phyloP scores from a whole-genome alignment of 2,797 vertebrate species.

The Yasuhikotakia modesta region DNA sequence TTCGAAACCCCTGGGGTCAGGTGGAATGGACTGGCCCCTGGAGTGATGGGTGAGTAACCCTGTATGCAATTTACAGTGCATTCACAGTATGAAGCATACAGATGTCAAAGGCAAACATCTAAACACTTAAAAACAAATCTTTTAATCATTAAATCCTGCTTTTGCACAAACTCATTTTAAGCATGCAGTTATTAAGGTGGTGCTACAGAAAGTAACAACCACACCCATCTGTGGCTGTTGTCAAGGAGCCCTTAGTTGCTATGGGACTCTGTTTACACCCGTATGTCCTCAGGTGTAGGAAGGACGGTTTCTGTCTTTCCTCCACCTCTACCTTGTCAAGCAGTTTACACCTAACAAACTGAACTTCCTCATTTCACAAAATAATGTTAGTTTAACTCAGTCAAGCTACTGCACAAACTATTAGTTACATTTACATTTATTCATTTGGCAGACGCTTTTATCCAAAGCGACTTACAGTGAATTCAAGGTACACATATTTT shows the following conservation, averaged over 20 bases:
- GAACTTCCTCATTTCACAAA: conserved; percentile 2
- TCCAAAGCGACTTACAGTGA: too few species aligned
- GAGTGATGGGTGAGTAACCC: conserved; percentile 79
- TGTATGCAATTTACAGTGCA: background rate
- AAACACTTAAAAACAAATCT: background rate
- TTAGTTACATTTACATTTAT: too few species aligned
- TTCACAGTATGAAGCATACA: too few species aligned
- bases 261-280: conserved; percentile 7
- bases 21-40: conserved; percentile 89
- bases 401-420: too few species aligned
- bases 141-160: too few species aligned
- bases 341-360: background rate
- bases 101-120: background rate
- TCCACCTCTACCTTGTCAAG: background rate
- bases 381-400: background rate
- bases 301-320: background rate
- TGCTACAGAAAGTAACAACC: background rate
- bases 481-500: too few species aligned
- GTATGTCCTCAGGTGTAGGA: conserved; percentile 7
- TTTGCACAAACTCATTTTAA: background rate
- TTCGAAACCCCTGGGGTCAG: conserved; percentile 89
- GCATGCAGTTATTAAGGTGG: background rate
- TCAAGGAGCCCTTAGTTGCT: background rate
- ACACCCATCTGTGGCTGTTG: background rate
- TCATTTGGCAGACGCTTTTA: too few species aligned